Conservation (phyloP, 1,140 invertebrate species). For the Heliconius congener region DNA sequence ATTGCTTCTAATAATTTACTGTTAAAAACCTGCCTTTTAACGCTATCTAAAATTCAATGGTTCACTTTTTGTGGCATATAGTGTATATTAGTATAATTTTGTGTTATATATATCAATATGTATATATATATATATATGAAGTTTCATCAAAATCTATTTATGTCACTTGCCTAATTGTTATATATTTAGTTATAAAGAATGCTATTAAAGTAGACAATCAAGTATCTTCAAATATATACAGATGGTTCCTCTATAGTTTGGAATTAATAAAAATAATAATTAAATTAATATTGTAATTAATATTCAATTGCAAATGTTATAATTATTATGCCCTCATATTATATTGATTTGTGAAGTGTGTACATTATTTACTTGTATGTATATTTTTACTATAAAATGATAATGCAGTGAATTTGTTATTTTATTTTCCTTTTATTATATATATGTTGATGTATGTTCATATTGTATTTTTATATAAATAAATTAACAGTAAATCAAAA, state of each 20-base stretch:
- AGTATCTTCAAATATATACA: conserved; percentile 29
- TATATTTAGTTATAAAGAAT: conserved; percentile 30
- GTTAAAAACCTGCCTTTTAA: background rate
- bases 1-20: conserved; percentile 34
- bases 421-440: conserved; percentile 55
- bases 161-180: conserved; percentile 24
- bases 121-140: background rate
- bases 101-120: background rate
- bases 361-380: conserved; percentile 76
- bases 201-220: conserved; percentile 26
- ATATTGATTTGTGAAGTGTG: conserved; percentile 72
- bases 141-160: conserved; percentile 18
- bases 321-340: conserved; percentile 52
- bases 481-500: conserved; percentile 1
- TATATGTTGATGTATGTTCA: background rate
- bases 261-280: conserved; percentile 30
- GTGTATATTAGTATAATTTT: background rate
- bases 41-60: background rate
- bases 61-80: conserved; percentile 6
- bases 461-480: background rate
- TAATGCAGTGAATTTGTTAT: conserved; percentile 73
- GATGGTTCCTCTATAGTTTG: conserved; percentile 40
- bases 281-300: conserved; percentile 33
- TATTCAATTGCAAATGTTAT: conserved; percentile 36
- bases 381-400: conserved; percentile 81